phyloP scores from a whole-genome alignment of 1,140 invertebrate species.

The Bombus turneri region DNA sequence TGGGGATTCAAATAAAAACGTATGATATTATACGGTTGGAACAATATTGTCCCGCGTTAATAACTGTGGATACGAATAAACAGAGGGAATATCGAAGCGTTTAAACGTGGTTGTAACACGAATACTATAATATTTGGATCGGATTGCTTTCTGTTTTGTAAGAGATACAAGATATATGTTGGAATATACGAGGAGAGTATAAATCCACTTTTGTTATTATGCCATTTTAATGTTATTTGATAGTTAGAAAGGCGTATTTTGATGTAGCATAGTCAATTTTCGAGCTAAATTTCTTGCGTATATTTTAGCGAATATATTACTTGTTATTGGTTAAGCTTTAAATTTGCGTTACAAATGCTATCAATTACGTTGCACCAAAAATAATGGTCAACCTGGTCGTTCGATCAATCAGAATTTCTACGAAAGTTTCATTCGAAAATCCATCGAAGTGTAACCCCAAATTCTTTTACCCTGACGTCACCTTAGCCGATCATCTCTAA shows the following conservation, averaged over 20 bases:
- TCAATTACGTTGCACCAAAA: not conserved
- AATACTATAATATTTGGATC: not conserved
- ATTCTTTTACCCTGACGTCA: too few species aligned
- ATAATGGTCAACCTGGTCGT: not conserved
- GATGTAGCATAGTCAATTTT: too few species aligned
- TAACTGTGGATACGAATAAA: not conserved
- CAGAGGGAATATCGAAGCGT: not conserved
- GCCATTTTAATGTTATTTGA: too few species aligned
- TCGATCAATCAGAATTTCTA: conserved; percentile 2
- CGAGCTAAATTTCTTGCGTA: not conserved
- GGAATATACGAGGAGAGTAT: too few species aligned
- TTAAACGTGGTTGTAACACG: not conserved
- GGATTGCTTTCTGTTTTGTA: not conserved
- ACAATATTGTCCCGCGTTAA: not conserved
- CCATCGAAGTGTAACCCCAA: too few species aligned
- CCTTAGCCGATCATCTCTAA: too few species aligned
- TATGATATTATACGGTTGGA: not conserved
- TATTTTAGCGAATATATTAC: not conserved
- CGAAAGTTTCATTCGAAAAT: not conserved
- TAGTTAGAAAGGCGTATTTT: too few species aligned
- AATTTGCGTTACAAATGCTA: not conserved
- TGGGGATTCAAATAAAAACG: not conserved
- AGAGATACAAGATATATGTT: not conserved
- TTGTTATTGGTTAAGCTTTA: not conserved
- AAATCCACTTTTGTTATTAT: too few species aligned